Evolutionary conservation across 2,888 invertebrate species (phyloP).

Genomic region (Stictocephala bisonia): DNA sequence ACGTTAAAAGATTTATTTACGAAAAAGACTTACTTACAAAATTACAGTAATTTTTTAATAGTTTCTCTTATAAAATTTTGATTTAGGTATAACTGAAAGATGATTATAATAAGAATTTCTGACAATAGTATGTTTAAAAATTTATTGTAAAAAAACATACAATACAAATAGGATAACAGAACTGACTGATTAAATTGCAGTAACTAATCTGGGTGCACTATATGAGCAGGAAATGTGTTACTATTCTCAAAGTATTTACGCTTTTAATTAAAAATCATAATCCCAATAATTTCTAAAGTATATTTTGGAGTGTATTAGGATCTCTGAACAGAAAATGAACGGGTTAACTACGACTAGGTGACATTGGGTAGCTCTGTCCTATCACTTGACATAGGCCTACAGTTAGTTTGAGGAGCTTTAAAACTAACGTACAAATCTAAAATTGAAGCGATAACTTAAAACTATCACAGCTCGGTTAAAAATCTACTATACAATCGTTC

Average conservation of each 20-base stretch:
- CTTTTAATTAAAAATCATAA: not conserved
- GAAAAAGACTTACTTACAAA: no score
- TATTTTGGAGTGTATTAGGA: not conserved
- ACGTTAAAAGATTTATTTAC: no score
- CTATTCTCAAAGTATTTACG: conserved; percentile 8
- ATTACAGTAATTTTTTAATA: no score
- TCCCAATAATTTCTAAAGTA: conserved; percentile 11
- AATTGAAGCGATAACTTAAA: conserved; percentile 39
- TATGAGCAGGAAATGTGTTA: conserved; percentile 31
- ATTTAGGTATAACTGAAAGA: not conserved
- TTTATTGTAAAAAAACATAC: conserved; percentile 41
- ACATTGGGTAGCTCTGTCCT: conserved; percentile 5
- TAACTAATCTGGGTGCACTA: conserved; percentile 28
- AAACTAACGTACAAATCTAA: conserved; percentile 1
- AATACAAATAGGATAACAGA: conserved; percentile 38
- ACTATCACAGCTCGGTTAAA: conserved; percentile 41
- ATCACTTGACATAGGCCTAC: conserved; percentile 31
- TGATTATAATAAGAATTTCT: conserved; percentile 30
- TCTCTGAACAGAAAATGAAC: not conserved
- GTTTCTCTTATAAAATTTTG: not conserved
- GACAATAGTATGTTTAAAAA: conserved; percentile 30
- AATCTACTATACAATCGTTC: conserved; percentile 35
- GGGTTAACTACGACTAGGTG: conserved; percentile 34
- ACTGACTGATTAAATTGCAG: conserved; percentile 29
- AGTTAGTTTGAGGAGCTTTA: conserved; percentile 20